These are phyloP conservation scores for Lamprotornis superbus DNA, from an alignment of 2,113 vertebrate species.

Conservation along the genomic window DNA sequence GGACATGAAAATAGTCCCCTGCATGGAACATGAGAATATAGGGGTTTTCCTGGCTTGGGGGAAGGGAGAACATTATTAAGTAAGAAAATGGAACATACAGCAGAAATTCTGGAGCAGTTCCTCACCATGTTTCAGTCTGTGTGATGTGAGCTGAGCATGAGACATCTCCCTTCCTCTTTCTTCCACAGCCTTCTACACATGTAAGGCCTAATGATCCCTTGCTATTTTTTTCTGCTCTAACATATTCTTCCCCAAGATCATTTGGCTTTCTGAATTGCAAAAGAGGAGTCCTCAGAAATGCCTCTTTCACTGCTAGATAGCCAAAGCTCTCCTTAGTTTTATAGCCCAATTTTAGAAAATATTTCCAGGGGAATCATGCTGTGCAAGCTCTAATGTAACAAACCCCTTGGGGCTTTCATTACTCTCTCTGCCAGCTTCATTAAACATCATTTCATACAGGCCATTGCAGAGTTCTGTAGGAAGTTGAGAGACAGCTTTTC, in stretches of 20 bases:
- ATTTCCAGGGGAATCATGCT: conserved; percentile 24
- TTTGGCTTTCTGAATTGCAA: neutral
- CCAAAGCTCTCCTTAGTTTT: neutral
- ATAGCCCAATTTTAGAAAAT: neutral
- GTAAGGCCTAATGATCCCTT: neutral
- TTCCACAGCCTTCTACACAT: neutral
- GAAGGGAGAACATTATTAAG: neutral
- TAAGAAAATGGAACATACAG: neutral
- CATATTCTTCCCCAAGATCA: neutral
- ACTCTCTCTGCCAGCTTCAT: conserved; percentile 54
- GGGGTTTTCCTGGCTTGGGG: neutral
- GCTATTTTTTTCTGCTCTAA: neutral
- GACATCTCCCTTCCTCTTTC: neutral
- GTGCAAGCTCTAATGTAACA: conserved; percentile 40
- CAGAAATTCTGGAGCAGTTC: neutral
- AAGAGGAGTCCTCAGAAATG: neutral
- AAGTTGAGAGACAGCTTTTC: conserved; percentile 49
- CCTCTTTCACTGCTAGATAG: neutral
- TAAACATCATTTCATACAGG: conserved; percentile 50
- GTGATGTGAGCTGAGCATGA: neutral
- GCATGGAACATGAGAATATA: neutral
- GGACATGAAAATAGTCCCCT: neutral
- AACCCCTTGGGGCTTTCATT: conserved; percentile 57
- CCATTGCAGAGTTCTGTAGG: conserved; percentile 32
- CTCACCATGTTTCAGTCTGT: neutral